Evolutionary conservation across 1,140 invertebrate genomes (phyloP).

Genomic region (Brachionus koreanus): DNA sequence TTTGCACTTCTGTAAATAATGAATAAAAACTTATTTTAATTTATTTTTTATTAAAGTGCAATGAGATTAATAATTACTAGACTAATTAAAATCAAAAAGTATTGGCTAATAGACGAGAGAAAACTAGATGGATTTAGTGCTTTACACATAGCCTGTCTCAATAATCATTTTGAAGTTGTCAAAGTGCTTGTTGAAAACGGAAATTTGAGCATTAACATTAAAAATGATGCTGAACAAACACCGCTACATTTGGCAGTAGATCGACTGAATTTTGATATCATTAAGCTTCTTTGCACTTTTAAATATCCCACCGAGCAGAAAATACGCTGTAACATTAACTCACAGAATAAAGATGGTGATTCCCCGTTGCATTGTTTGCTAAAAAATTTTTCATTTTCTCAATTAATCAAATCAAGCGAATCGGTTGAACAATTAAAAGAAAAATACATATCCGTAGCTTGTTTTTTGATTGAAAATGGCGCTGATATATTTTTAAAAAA

Average conservation of each 20-base stretch:
- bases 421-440: slow-evolving; percentile 65
- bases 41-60: neutral
- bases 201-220: slow-evolving; percentile 84
- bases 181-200: slow-evolving; percentile 70
- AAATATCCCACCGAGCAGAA: neutral
- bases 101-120: slow-evolving; percentile 63
- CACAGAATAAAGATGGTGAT: slow-evolving; percentile 52
- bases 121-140: slow-evolving; percentile 97
- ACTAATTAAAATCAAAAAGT: slow-evolving; percentile 26
- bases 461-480: slow-evolving; percentile 87
- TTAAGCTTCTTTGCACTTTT: slow-evolving; percentile 60
- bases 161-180: slow-evolving; percentile 95
- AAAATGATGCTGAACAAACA: slow-evolving; percentile 89
- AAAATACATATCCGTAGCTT: slow-evolving; percentile 92
- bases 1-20: no score
- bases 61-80: slow-evolving; percentile 12
- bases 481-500: slow-evolving; percentile 90
- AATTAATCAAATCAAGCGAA: slow-evolving; percentile 72
- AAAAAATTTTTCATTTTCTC: slow-evolving; percentile 52
- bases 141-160: slow-evolving; percentile 86
- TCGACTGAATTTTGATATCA: slow-evolving; percentile 89
- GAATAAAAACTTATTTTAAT: no score
- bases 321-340: slow-evolving; percentile 48
- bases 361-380: slow-evolving; percentile 48
- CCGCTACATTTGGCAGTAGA: slow-evolving; percentile 90